Evolutionary conservation across 2,797 vertebrate genomes (phyloP), one percentile per base, ranked within the genome.

Genomic region (Poecilia picta): DNA sequence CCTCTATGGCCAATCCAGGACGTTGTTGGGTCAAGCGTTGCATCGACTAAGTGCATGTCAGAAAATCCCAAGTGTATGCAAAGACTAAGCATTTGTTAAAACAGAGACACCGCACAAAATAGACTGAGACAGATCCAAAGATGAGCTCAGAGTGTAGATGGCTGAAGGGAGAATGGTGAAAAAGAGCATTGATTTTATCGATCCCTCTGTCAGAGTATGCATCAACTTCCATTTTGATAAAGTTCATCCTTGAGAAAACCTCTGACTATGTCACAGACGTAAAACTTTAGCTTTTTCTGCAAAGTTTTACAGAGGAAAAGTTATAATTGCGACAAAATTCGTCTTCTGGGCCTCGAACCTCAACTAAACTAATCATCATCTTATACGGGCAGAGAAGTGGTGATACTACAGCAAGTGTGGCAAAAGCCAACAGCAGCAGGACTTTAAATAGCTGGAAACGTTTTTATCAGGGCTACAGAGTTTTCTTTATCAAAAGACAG

Each of bases 161-260:
- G 75, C 51, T 86, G 83, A 84, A 74, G 68, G 74, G 57, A 81
- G 46, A 57, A 72, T 39, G 28, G 82, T 59, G 75, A 8, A 82
- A 79, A 83, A 78, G 43, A 81, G 8, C 78, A 90, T 87, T 86
- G 89, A 92, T 92, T 76, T 43, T 55, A 90, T 81, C 33, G 85
- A 91, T 81, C 59, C 5, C 7, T 10, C 68, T 33, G 57, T 83
- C 79, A 79, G 75, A 80, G 75, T 55, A 73, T 31, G 80, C 78
- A 81, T 81, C 78, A 82, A 79, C 62, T 41, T 80, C 51, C 78
- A 78, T 13, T 51, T 68, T 71, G 70, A 72, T 79, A 66, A 79
- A 73, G 77, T 57, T 18, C 66, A 64, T 59, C 81, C 39, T 43
- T n/a, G 33, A 59, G 10, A 78, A 80, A 73, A 85, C 66, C 43